phyloP scores from a whole-genome alignment of 1,140 invertebrate species.

The Trichonephila clavipes region DNA sequence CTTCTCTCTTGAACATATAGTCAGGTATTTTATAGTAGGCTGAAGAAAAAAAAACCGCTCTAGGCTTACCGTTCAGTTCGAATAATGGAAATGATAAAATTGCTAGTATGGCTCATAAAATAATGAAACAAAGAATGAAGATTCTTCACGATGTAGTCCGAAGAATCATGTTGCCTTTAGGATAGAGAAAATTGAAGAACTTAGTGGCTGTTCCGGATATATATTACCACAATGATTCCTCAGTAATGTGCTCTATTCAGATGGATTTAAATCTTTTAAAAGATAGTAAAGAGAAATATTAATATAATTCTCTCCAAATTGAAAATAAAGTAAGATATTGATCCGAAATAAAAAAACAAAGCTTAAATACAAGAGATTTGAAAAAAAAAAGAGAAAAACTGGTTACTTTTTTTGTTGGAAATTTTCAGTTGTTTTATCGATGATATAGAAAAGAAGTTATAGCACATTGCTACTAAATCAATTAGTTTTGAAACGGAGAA shows the following conservation, averaged over 20 bases:
- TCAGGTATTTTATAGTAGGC: slow-evolving; percentile 29
- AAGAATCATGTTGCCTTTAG: background rate
- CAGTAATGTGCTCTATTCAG: background rate
- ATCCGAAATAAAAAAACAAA: too few relatives aligned
- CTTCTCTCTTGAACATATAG: background rate
- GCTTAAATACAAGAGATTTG: too few relatives aligned
- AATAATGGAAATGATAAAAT: slow-evolving; percentile 47
- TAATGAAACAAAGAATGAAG: slow-evolving; percentile 8
- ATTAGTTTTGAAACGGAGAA: too few relatives aligned
- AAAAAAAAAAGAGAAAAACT: too few relatives aligned
- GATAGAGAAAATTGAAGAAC: background rate
- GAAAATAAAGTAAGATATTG: too few relatives aligned
- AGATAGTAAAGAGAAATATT: too few relatives aligned
- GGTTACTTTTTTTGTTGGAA: too few relatives aligned
- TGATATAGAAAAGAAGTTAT: too few relatives aligned
- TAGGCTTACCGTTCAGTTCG: background rate
- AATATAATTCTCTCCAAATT: too few relatives aligned
- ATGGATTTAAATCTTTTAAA: too few relatives aligned
- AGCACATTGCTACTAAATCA: too few relatives aligned
- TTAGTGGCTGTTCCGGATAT: background rate
- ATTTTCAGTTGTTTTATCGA: too few relatives aligned
- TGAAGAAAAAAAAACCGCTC: background rate
- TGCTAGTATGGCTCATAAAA: slow-evolving; percentile 35
- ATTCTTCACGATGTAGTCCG: background rate
- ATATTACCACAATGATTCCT: background rate